phyloP scores from a whole-genome alignment of 2,888 invertebrate genomes.

The Catotricha subobsoleta region DNA sequence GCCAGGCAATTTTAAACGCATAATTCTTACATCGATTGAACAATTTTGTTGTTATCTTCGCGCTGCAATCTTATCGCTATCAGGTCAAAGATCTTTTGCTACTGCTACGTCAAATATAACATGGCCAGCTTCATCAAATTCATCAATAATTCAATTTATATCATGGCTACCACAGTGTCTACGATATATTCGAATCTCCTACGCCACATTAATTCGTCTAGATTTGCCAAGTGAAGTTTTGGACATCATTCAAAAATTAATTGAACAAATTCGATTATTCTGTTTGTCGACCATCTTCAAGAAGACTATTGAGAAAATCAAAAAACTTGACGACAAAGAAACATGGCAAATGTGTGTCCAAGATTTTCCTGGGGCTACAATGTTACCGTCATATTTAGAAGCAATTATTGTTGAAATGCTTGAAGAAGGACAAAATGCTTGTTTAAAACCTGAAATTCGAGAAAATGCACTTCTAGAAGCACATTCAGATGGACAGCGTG shows the following conservation, averaged over 20 bases:
- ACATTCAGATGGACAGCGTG: conserved; percentile 26
- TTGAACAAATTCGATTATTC: conserved; percentile 72
- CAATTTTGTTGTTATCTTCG: conserved; percentile 56
- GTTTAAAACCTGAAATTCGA: conserved; percentile 49
- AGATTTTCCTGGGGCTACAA: conserved; percentile 70
- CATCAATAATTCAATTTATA: conserved; percentile 37
- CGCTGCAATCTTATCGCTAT: conserved; percentile 48
- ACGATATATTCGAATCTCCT: conserved; percentile 60
- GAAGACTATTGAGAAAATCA: conserved; percentile 63
- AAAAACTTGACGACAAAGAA: conserved; percentile 52
- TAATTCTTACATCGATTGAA: conserved; percentile 60
- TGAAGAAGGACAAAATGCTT: conserved; percentile 48
- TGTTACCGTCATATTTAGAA: conserved; percentile 57
- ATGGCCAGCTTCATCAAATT: conserved; percentile 35
- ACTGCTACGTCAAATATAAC: conserved; percentile 9
- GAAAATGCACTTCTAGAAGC: conserved; percentile 34
- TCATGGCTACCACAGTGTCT: conserved; percentile 66
- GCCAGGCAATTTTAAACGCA: conserved; percentile 61
- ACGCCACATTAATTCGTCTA: conserved; percentile 59
- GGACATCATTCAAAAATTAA: conserved; percentile 64
- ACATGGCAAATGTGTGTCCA: conserved; percentile 67
- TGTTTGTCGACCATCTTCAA: conserved; percentile 73
- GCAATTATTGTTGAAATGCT: conserved; percentile 53
- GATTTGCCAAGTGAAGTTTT: conserved; percentile 79
- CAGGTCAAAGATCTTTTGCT: conserved; percentile 35